Percentiles rank a stretch among this genome's conserved stretches.
These are phyloP conservation scores for Oreochromis mossambicus DNA, from an alignment of 2,797 vertebrate species.

Conservation along the genomic window DNA sequence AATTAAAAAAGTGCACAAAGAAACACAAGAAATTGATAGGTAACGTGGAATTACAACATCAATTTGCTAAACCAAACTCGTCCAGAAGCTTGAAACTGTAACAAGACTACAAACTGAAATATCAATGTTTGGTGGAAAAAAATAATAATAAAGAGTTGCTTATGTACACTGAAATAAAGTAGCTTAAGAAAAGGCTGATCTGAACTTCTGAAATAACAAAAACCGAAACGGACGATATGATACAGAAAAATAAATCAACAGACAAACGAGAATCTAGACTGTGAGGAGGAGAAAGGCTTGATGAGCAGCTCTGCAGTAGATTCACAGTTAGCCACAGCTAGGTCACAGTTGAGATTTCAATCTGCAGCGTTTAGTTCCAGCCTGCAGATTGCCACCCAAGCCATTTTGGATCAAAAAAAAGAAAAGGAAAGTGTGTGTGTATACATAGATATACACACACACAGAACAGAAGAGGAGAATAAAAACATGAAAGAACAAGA, in stretches of 20 bases:
- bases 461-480: neutral
- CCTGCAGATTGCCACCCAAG: conserved; percentile 73
- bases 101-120: conserved; percentile 54
- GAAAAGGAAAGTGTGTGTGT: conserved; percentile 8
- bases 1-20: conserved; percentile 20
- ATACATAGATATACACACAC: neutral
- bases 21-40: conserved; percentile 46
- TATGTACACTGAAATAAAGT: conserved; percentile 65
- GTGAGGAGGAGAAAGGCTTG: conserved; percentile 67
- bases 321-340: conserved; percentile 83
- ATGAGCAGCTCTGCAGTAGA: conserved; percentile 78
- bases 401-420: conserved; percentile 68
- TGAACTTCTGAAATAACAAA: conserved; percentile 48
- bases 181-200: conserved; percentile 67
- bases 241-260: conserved; percentile 40
- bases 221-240: conserved; percentile 32
- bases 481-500: conserved; percentile 1
- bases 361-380: conserved; percentile 79
- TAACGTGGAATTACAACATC: conserved; percentile 59
- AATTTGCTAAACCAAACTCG: conserved; percentile 37
- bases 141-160: conserved; percentile 30
- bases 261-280: conserved; percentile 43
- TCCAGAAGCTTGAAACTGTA: conserved; percentile 48
- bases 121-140: conserved; percentile 50
- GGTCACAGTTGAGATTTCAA: conserved; percentile 82